Evolutionary conservation across 2,797 vertebrate species (phyloP).

Genomic region (Sebastes oblongus): DNA sequence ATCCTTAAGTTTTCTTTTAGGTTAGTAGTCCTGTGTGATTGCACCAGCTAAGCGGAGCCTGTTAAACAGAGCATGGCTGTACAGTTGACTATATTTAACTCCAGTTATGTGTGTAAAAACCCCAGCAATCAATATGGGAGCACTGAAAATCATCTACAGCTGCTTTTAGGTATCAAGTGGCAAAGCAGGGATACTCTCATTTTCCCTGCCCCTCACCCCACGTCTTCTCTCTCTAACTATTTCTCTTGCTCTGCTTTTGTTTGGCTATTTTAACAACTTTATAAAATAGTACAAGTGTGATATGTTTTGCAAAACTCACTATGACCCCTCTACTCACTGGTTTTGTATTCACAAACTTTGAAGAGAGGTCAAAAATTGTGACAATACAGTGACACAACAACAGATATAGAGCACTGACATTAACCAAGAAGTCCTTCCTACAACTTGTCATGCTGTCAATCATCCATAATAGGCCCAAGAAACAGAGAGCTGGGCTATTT

Average conservation of each 20-base stretch:
- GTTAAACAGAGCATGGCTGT: conserved; percentile 41
- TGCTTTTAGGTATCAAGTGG: conserved; percentile 82
- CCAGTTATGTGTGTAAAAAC: conserved; percentile 64
- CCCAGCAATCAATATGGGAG: conserved; percentile 70
- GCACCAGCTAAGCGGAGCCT: background rate
- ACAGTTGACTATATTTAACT: conserved; percentile 66
- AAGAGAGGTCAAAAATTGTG: background rate
- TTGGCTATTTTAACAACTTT: background rate
- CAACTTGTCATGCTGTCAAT: conserved; percentile 20
- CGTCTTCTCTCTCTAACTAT: background rate
- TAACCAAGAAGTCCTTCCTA: conserved; percentile 15
- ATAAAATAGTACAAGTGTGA: background rate
- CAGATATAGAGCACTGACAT: background rate
- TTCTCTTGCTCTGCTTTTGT: background rate
- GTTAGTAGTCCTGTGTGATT: background rate
- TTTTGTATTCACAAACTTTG: background rate
- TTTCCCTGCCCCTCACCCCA: background rate
- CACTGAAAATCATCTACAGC: conserved; percentile 84
- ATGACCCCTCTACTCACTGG: background rate
- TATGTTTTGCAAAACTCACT: background rate
- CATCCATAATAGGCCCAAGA: conserved; percentile 16
- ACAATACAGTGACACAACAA: background rate
- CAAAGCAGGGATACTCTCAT: conserved; percentile 23
- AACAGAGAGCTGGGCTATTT: conserved; percentile 42
- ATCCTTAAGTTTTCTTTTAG: background rate